Percentiles rank a stretch among this genome's conserved stretches.
These are phyloP conservation scores for Eleginops maclovinus DNA, from an alignment of 2,113 vertebrate species.

Conservation along the genomic window DNA sequence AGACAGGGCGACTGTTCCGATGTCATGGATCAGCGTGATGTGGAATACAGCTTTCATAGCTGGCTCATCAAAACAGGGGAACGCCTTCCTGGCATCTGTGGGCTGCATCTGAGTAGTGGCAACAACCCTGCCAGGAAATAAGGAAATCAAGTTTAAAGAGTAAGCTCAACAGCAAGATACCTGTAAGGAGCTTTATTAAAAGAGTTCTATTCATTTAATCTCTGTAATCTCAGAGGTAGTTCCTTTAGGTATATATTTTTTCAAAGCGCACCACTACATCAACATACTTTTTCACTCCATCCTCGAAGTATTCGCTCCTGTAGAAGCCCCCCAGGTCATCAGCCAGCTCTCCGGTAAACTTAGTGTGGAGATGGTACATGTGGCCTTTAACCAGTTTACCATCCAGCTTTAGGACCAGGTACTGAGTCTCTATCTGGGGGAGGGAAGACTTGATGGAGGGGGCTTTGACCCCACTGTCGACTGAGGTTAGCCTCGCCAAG, in stretches of 20 bases:
- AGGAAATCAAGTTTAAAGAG: background rate
- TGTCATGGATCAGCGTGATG: conserved; percentile 80
- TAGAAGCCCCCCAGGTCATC: conserved; percentile 94
- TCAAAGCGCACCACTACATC: background rate
- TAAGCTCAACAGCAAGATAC: background rate
- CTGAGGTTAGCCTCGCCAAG: conserved; percentile 20
- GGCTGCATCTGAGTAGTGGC: conserved; percentile 87
- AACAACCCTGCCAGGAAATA: conserved; percentile 71
- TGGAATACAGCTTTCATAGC: conserved; percentile 83
- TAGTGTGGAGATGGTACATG: conserved; percentile 80
- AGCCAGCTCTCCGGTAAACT: conserved; percentile 87
- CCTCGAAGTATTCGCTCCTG: conserved; percentile 88
- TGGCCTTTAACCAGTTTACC: conserved; percentile 56
- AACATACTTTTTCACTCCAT: conserved; percentile 76
- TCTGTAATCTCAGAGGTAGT: no score
- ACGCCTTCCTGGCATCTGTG: conserved; percentile 82
- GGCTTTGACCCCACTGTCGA: rapidly evolving
- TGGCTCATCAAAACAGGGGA: conserved; percentile 86
- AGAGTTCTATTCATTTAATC: background rate
- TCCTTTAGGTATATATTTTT: background rate
- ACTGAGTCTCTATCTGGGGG: conserved; percentile 82
- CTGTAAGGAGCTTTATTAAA: background rate
- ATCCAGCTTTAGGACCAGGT: conserved; percentile 85
- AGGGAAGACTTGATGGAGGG: conserved; percentile 64
- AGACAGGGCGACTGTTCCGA: conserved; percentile 72